Evolutionary conservation across 2,113 vertebrate genomes (phyloP).

Genomic region (Meles meles): DNA sequence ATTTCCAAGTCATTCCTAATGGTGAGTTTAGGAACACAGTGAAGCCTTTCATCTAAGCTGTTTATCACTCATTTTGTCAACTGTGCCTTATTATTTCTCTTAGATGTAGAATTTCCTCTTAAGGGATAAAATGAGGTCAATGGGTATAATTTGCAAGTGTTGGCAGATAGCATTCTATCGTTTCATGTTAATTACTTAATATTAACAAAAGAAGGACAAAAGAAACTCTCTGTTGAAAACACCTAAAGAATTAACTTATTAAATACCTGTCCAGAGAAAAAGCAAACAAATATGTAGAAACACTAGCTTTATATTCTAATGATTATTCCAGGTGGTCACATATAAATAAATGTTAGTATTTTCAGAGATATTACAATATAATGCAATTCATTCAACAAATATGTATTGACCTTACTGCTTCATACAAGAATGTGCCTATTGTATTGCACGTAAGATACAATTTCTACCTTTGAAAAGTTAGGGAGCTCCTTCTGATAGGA

Average conservation of each 20-base stretch:
- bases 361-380: neutral
- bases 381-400: neutral
- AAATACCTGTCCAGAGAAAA: neutral
- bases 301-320: neutral
- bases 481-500: neutral
- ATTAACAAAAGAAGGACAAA: neutral
- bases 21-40: neutral
- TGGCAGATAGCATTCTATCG: neutral
- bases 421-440: neutral
- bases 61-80: neutral
- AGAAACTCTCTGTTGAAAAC: neutral
- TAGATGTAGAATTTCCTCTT: constrained; percentile 20
- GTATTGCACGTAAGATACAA: neutral
- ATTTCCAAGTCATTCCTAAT: neutral
- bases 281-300: neutral
- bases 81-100: neutral
- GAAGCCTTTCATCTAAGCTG: neutral
- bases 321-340: neutral
- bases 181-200: neutral
- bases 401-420: neutral
- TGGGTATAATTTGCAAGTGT: neutral
- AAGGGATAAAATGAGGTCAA: constrained; percentile 28
- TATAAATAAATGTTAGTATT: neutral
- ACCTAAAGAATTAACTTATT: constrained; percentile 9
- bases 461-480: neutral